Base-by-base conservation (phyloP, 2,113 vertebrate genomes). In the Heterotis niloticus region DNA sequence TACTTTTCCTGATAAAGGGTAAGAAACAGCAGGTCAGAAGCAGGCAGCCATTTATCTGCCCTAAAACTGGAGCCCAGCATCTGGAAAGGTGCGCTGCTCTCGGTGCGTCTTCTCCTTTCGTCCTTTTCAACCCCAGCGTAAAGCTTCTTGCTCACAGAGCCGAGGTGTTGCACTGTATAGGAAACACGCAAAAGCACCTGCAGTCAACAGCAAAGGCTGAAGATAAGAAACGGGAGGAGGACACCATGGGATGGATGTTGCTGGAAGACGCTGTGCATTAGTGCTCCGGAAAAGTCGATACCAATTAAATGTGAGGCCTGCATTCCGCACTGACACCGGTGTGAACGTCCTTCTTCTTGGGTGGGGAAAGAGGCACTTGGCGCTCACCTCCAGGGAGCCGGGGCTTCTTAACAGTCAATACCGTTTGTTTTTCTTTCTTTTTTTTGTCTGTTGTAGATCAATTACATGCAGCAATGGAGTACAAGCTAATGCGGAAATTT, bases 231-330 rank as follows among this genome's bases (percentile, higher is more conserved):
- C 54, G 24, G 2, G 54, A 17, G 66, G 60, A 72, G 57, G 64
- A 60, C 1, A 13, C 29, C 10, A 64, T 67, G 29, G 7, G n/a
- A 65, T 26, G 29, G 59, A 34, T 64, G 57, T 44, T 24, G 34
- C 59, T 65, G 2, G 10, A 59, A 56, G 81, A 75, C 76, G 81
- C 84, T 70, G 64, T 78, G 60, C 84, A 84, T 84, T 77, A 82
- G 81, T 69, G 78, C 18, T 0, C 10, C 74, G 86, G 71, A 84
- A 87, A 88, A 87, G 80, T 85, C 89, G 80, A 86, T 88, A 88
- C 82, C 86, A 89, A 84, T 89, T 84, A 88, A n/a, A 85, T 82
- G 83, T 34, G 26, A 80, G 73, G 78, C 54, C 85, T 75, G 79
- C 70, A 85, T 84, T 65, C 68, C 0, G n/a, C 70, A 73, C 80